Conservation (phyloP, 2,888 invertebrate species). For the Nomada fucata region DNA sequence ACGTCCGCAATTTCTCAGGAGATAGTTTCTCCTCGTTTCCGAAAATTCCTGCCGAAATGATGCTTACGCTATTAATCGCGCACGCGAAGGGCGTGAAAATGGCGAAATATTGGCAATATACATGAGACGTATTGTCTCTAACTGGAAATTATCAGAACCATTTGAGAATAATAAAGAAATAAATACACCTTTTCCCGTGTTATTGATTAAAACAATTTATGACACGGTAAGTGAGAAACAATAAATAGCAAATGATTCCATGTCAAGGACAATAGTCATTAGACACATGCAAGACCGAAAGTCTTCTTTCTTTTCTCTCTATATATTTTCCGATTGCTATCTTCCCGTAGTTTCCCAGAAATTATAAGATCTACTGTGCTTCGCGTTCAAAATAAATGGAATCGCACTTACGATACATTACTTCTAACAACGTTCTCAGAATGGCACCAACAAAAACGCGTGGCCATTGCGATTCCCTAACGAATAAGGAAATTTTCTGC, state of each 20-base stretch:
- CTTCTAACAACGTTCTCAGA: neutral
- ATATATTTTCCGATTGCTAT: no score
- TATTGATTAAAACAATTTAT: no score
- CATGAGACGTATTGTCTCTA: neutral
- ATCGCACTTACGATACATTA: no score
- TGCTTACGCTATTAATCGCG: neutral
- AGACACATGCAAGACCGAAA: no score
- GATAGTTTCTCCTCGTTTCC: constrained; percentile 56
- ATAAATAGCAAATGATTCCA: no score
- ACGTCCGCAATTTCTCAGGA: constrained; percentile 71
- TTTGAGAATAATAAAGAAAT: neutral
- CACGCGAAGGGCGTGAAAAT: neutral
- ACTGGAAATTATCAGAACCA: neutral
- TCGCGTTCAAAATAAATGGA: no score
- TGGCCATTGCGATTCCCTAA: neutral
- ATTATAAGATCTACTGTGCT: no score
- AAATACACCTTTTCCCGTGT: neutral
- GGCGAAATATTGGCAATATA: neutral
- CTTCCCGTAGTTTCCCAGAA: no score
- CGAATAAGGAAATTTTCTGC: constrained; percentile 17
- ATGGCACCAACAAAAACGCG: neutral
- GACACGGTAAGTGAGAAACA: no score
- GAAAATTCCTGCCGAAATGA: constrained; percentile 56
- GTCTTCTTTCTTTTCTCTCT: no score
- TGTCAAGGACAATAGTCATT: no score